These are phyloP conservation scores for Magallana gigas DNA, from an alignment of 1,140 invertebrate genomes.

Conservation along the genomic window DNA sequence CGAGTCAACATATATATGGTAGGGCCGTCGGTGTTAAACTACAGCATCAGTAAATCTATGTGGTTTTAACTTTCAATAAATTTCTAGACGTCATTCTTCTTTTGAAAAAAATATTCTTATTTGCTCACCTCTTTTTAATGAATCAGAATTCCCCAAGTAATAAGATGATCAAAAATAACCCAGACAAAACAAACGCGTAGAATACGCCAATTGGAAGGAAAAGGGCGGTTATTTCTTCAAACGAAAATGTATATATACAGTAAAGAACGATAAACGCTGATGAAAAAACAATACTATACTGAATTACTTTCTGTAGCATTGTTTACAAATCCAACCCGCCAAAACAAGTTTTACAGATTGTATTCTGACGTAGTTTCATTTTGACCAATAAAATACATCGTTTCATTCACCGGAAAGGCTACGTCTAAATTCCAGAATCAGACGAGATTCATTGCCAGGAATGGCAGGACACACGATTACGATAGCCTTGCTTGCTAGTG, in stretches of 20 bases:
- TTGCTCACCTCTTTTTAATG: too few species aligned
- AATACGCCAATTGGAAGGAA: constrained; percentile 1
- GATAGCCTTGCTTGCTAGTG: too few species aligned
- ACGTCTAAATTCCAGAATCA: neutral
- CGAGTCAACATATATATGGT: too few species aligned
- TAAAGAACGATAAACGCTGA: neutral
- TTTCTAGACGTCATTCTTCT: too few species aligned
- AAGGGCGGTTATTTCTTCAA: constrained; percentile 7
- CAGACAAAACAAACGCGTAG: constrained; percentile 21
- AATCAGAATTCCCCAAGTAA: neutral
- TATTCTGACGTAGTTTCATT: neutral
- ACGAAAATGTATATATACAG: constrained; percentile 19
- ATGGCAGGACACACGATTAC: too few species aligned
- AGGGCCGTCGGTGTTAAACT: too few species aligned
- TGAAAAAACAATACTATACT: neutral
- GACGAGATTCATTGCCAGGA: neutral
- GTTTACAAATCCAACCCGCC: constrained; percentile 14
- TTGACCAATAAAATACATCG: neutral
- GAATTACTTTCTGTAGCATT: constrained; percentile 12
- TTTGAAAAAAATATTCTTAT: too few species aligned
- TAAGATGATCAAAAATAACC: neutral
- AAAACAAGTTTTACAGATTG: neutral
- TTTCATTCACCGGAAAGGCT: neutral
- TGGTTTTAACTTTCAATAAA: too few species aligned
- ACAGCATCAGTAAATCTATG: too few species aligned